Evolutionary conservation across 2,888 invertebrate species (phyloP), one percentile per base, ranked within the genome.

Genomic region (Halocaridina rubra): DNA sequence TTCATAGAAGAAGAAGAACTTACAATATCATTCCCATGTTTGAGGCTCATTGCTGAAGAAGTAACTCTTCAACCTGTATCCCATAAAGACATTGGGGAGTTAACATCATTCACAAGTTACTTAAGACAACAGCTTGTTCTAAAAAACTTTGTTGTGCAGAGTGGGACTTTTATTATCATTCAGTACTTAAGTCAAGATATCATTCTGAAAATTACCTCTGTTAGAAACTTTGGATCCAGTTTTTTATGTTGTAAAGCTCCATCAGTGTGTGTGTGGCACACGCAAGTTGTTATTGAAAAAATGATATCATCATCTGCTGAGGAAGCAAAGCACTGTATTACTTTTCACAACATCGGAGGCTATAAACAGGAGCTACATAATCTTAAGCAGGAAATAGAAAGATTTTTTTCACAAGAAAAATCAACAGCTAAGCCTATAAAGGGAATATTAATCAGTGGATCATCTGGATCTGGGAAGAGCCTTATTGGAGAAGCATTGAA

Each of bases 391-490:
- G 72, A 80, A 27, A 81, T 81, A 30, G 59, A 81, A 10, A 59
- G 67, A n/a, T 81, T 85, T 13, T 81, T 85, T 59, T 69, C 69
- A 22, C 16, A n/a, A 13, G 59, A 22, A 7, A 24, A 24, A 1
- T n/a, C 74, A 13, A 74, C 27, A n/a, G 29, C 16, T n/a, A 81
- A 75, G n/a, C 22, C 53, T 59, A 29, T 30, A 3, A 77, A 71
- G 30, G 85, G 85, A 16, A 80, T 85, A 53, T 71, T 85, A 46
- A 85, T 85, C n/a, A 80, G 80, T 76, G 85, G 85, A 22, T 69
- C 80, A 7, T 22, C 85, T 19, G 85, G 85, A 2, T 77, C 39
- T 80, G 85, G 85, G 22, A 85, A 85, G 32, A 76, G 76, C n/a
- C 59, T 85, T 4, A 85, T 85, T 16, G 76, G 80, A 13, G 39